A percentile compares a stretch with the other conserved stretches of the same genome.
Evolutionary conservation across 1,140 invertebrate species (phyloP).

Genomic region (Ips nitidus): DNA sequence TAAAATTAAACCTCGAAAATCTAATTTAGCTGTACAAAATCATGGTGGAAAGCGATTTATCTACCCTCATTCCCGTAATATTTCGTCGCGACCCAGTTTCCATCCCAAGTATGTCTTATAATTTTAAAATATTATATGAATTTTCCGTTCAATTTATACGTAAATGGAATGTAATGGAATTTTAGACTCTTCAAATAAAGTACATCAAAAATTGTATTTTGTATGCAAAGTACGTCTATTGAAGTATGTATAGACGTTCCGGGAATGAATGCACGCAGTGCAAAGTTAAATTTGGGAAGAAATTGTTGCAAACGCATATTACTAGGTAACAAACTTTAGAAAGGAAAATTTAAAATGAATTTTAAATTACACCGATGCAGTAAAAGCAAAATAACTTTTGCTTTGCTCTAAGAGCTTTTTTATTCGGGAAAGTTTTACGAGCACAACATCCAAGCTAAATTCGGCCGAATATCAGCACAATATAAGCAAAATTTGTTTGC

Average conservation of each 20-base stretch:
- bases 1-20: slow-evolving; percentile 20
- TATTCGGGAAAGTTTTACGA: slow-evolving; percentile 34
- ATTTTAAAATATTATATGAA: slow-evolving; percentile 33
- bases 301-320: slow-evolving; percentile 35
- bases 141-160: slow-evolving; percentile 36
- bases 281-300: slow-evolving; percentile 35
- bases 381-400: slow-evolving; percentile 39
- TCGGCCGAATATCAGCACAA: slow-evolving; percentile 33
- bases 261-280: slow-evolving; percentile 30
- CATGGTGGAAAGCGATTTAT: slow-evolving; percentile 23
- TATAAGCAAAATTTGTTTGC: slow-evolving; percentile 33
- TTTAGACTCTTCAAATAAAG: slow-evolving; percentile 36
- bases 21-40: slow-evolving; percentile 29
- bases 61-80: slow-evolving; percentile 25
- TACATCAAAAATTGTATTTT: slow-evolving; percentile 38
- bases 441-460: slow-evolving; percentile 36
- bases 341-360: slow-evolving; percentile 38
- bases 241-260: slow-evolving; percentile 32
- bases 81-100: slow-evolving; percentile 29
- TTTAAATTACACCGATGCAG: slow-evolving; percentile 36
- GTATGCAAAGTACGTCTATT: slow-evolving; percentile 36
- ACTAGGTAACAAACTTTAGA: slow-evolving; percentile 36
- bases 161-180: slow-evolving; percentile 35
- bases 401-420: slow-evolving; percentile 34
- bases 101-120: slow-evolving; percentile 23